Evolutionary conservation across 2,113 vertebrate genomes (phyloP).

Genomic region (Brachypodius melanocephalos): DNA sequence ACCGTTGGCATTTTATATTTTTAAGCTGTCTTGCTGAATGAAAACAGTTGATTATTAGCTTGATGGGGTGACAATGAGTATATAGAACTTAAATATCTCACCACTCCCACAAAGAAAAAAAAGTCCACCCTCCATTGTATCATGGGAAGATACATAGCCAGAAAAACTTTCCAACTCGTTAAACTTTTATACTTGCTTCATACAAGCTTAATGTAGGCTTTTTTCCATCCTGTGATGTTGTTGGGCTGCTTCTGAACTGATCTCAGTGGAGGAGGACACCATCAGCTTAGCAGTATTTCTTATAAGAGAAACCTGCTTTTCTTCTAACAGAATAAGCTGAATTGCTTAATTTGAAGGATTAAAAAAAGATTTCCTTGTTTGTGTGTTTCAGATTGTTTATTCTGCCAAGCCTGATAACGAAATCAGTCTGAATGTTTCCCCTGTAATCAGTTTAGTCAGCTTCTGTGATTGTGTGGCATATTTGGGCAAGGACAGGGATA

Average conservation of each 20-base stretch:
- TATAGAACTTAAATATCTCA: conserved; percentile 59
- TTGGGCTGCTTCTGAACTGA: not conserved
- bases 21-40: conserved; percentile 50
- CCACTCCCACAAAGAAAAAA: conserved; percentile 34
- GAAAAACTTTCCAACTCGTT: conserved; percentile 56
- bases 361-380: conserved; percentile 45
- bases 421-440: conserved; percentile 20
- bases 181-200: conserved; percentile 58
- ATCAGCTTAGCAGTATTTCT: not conserved
- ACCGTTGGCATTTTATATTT: conserved; percentile 55
- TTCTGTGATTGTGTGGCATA: not conserved
- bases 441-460: conserved; percentile 40
- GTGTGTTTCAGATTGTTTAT: conserved; percentile 11
- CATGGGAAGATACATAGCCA: conserved; percentile 54
- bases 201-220: conserved; percentile 50
- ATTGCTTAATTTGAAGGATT: not conserved
- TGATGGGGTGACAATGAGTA: conserved; percentile 55
- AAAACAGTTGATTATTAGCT: conserved; percentile 50
- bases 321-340: not conserved
- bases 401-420: not conserved
- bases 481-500: not conserved
- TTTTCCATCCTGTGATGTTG: conserved; percentile 16
- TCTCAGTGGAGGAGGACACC: not conserved
- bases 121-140: conserved; percentile 36
- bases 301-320: not conserved